Conservation (phyloP, 2,888 invertebrate genomes). For the Argyra leucocephala region DNA sequence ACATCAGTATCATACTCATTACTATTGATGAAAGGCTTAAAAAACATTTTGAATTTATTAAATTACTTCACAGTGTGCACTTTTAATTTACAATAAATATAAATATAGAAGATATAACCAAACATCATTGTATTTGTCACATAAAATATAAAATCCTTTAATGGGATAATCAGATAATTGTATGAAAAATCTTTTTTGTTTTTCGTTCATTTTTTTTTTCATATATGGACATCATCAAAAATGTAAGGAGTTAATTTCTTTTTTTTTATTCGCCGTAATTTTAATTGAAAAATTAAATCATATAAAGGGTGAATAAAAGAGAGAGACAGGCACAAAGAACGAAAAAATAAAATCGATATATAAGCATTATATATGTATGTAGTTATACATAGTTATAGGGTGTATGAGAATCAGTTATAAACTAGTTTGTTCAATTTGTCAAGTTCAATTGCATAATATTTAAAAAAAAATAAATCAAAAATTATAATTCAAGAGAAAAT, state of each 20-base stretch:
- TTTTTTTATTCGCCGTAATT: neutral
- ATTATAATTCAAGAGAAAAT: no score
- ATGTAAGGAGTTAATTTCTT: neutral
- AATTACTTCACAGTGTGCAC: neutral
- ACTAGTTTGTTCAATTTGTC: no score
- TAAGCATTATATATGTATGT: no score
- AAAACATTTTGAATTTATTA: neutral
- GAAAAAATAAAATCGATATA: no score
- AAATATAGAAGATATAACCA: neutral
- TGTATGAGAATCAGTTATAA: no score
- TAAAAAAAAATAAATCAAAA: no score
- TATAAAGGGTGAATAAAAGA: neutral
- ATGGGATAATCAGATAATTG: constrained; percentile 4
- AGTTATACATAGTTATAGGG: no score
- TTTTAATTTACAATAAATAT: neutral
- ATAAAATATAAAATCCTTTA: neutral
- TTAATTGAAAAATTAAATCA: neutral
- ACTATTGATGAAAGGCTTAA: neutral
- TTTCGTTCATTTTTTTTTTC: neutral
- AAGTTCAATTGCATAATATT: no score
- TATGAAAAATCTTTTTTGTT: neutral
- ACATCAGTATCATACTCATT: no score
- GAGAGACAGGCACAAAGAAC: no score
- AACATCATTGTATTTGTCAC: neutral
- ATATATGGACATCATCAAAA: no score